Base-by-base conservation (phyloP, 2,113 vertebrate species). In the Aplodontia rufa region DNA sequence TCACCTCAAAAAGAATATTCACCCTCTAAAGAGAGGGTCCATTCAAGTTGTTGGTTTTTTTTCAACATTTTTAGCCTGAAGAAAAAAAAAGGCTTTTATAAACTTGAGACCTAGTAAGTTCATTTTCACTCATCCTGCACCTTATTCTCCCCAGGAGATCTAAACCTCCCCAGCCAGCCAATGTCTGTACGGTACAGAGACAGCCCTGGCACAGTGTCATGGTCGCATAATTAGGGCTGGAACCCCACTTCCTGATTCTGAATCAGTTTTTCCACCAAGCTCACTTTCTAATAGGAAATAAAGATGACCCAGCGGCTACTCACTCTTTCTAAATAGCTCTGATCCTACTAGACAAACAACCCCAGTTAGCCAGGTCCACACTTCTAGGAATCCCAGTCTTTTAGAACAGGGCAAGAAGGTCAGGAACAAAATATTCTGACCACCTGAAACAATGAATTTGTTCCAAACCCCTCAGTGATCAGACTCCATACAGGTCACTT, bases 1-100 rank as follows among this genome's bases (percentile, higher is more conserved):
- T 84, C 28, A 86, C 83, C 89, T 75, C 95, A 69, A 90, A 94
- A 64, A 97, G 60, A 75, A 64, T 26, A 93, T 20, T 82, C 68
- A n/a, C 60, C 55, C 51, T 92, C 51, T 20, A 0, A 55, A 51
- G 60, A 84, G 49, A 10, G 37, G 14, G 78, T 60, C 82, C 75
- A 62, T 87, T 75, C 58, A 71, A 72, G 32, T 4, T 49, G 37
- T 22, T 58, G 58, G 66, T 84, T 69, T 81, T 11, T 37, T 88
- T 40, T 78, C 28, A 42, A 79, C 42, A 83, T 91, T 93, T 87
- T 90, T 53, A 87, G 71, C 64, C 3, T 19, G 40, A 69, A 86
- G 42, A 58, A 84, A 16, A 78, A 51, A 76, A 60, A 51, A 30
- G 28, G 12, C n/a, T 68, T 30, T 14, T 30, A 24, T 37, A 42